Base-by-base conservation (phyloP, 2,113 vertebrate species). In the Opisthocomus hoazin region DNA sequence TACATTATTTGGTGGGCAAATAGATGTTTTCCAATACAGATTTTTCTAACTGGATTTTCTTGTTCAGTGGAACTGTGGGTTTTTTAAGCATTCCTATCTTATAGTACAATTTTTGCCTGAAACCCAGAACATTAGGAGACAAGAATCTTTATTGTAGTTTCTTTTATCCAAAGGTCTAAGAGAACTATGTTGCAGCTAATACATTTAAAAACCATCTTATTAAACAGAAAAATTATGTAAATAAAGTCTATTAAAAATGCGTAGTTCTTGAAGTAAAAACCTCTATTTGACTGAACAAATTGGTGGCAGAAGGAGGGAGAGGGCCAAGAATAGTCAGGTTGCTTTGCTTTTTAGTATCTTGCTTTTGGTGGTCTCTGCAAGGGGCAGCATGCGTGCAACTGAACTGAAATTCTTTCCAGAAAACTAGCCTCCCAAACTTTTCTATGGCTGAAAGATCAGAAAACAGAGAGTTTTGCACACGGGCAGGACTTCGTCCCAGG, bases 1-100 rank as follows among this genome's bases (percentile, higher is more conserved):
- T 98, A 97, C 98, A 98, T 98, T 98, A 98, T 98, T 98, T 98
- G 98, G 97, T 97, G 97, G 97, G 96, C 97, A 98, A 98, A 98
- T 98, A 98, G 97, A 98, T 98, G 97, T 97, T 98, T 98, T 97
- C 97, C 97, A 97, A 97, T 93, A 94, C 96, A 96, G 96, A 80
- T 93, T 97, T 97, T 97, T 94, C 96, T 97, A 97, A 97, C 97
- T 97, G 97, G 95, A 97, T 98, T 98, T 98, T 98, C 97, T 97
- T 98, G 97, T 98, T 98, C 97, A 93, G 88, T 97, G 97, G 97
- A 98, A 98, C 97, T 97, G 89, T 64, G 32, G 1, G 15, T 66
- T 95, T 98, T 94, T 97, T 89, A 97, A 97, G 94, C 89, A 93
- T 96, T 97, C 88, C 95, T 97, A 95, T 96, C 97, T 97, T 94